Evolutionary conservation across 2,113 vertebrate species (phyloP).

Genomic region (Macquaria ambigua): DNA sequence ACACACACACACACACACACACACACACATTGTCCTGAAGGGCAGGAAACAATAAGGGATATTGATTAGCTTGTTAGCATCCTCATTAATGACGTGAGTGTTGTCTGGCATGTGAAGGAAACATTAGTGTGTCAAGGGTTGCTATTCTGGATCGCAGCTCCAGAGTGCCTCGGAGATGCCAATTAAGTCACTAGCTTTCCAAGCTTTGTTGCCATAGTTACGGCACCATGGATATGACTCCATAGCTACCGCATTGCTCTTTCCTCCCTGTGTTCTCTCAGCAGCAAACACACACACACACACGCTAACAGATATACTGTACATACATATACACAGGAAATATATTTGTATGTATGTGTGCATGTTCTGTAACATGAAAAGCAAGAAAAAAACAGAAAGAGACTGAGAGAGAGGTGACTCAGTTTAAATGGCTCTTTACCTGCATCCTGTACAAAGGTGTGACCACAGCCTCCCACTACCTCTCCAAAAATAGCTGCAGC

Average conservation of each 20-base stretch:
- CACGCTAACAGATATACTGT: slow-evolving; percentile 32
- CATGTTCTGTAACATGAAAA: neutral
- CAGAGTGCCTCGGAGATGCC: slow-evolving; percentile 76
- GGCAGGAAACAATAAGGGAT: slow-evolving; percentile 35
- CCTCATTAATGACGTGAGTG: slow-evolving; percentile 64
- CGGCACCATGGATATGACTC: slow-evolving; percentile 84
- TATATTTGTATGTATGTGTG: neutral
- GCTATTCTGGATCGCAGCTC: slow-evolving; percentile 83
- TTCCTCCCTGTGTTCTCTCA: slow-evolving; percentile 61
- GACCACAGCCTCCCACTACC: slow-evolving; percentile 81
- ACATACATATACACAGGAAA: slow-evolving; percentile 10
- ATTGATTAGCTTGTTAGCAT: slow-evolving; percentile 70
- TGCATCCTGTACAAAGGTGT: slow-evolving; percentile 81
- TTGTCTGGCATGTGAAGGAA: slow-evolving; percentile 75
- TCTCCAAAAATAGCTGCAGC: slow-evolving; percentile 80
- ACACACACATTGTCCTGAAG: slow-evolving; percentile 29
- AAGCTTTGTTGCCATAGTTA: slow-evolving; percentile 86
- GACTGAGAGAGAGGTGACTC: slow-evolving; percentile 7
- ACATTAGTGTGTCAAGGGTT: slow-evolving; percentile 84
- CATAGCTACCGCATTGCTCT: slow-evolving; percentile 79
- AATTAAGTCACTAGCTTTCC: slow-evolving; percentile 84
- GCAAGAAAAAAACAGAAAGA: neutral
- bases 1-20: slow-evolving; percentile 11
- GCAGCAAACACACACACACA: slow-evolving; percentile 33
- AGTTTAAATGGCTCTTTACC: slow-evolving; percentile 71